Conservation (phyloP, 2,888 invertebrate species). For the Hirudinaria manillensis region DNA sequence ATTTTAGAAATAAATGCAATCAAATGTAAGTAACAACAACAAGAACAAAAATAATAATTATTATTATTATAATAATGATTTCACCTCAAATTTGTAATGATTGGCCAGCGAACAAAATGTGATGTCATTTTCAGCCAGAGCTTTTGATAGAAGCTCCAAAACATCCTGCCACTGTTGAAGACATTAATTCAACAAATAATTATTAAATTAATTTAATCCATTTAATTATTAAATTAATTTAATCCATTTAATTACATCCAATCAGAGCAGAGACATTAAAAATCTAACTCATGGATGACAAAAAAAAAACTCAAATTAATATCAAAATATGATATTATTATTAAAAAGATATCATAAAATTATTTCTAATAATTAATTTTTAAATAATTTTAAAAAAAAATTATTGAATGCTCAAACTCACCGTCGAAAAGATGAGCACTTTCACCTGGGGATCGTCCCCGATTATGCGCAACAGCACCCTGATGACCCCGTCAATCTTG, state of each 20-base stretch:
- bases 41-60: not conserved
- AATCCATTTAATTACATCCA: too few relatives aligned
- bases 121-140: conserved; percentile 60
- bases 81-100: conserved; percentile 52
- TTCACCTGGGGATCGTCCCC: conserved; percentile 61
- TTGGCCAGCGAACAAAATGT: conserved; percentile 49
- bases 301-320: too few relatives aligned
- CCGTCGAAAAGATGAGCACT: conserved; percentile 68
- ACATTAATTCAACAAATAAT: too few relatives aligned
- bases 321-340: too few relatives aligned
- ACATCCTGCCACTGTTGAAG: conserved; percentile 55
- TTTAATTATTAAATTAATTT: too few relatives aligned
- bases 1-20: not conserved
- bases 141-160: conserved; percentile 57
- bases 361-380: too few relatives aligned
- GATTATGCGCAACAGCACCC: conserved; percentile 60
- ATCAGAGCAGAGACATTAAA: too few relatives aligned
- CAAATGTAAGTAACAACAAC: not conserved
- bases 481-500: conserved; percentile 65
- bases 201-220: too few relatives aligned
- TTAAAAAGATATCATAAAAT: too few relatives aligned
- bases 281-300: too few relatives aligned
- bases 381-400: too few relatives aligned
- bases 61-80: not conserved
- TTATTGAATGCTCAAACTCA: conserved; percentile 51